Conservation (phyloP, 2,888 invertebrate genomes). For the Melitaea athalia region DNA sequence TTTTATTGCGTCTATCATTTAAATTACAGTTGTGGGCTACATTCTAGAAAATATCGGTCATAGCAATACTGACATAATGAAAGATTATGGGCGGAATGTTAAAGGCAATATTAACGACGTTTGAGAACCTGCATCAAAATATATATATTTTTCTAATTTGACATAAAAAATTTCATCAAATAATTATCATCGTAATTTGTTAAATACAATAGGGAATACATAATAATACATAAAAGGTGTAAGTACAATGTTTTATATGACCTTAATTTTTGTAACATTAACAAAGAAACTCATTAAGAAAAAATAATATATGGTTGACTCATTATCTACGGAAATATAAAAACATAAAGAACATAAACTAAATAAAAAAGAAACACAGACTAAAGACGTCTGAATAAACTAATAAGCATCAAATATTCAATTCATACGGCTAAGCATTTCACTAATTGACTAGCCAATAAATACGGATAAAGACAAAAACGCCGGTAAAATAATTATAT, state of each 20-base stretch:
- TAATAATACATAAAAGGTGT: too few relatives aligned
- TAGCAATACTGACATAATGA: background rate
- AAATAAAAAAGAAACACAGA: background rate
- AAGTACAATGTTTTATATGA: too few relatives aligned
- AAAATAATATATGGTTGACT: too few relatives aligned
- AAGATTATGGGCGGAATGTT: background rate
- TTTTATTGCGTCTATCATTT: constrained; percentile 8
- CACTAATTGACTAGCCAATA: constrained; percentile 23
- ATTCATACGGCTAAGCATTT: constrained; percentile 15
- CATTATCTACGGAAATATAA: too few relatives aligned
- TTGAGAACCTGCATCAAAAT: too few relatives aligned
- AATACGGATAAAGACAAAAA: constrained; percentile 23
- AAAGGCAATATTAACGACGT: background rate
- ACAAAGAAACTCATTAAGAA: too few relatives aligned
- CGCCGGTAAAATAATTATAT: constrained; percentile 25
- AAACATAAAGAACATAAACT: background rate
- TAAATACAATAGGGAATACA: too few relatives aligned
- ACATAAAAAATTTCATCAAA: too few relatives aligned
- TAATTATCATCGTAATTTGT: too few relatives aligned
- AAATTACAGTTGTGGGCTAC: constrained; percentile 8
- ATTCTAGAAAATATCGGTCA: background rate
- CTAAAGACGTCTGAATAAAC: background rate
- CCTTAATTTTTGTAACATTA: too few relatives aligned
- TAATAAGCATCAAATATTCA: background rate
- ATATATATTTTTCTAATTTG: too few relatives aligned